Percentiles rank a stretch among this genome's conserved stretches.
phyloP scores from a whole-genome alignment of 2,888 invertebrate species.

The Dicranocentrus wangi region DNA sequence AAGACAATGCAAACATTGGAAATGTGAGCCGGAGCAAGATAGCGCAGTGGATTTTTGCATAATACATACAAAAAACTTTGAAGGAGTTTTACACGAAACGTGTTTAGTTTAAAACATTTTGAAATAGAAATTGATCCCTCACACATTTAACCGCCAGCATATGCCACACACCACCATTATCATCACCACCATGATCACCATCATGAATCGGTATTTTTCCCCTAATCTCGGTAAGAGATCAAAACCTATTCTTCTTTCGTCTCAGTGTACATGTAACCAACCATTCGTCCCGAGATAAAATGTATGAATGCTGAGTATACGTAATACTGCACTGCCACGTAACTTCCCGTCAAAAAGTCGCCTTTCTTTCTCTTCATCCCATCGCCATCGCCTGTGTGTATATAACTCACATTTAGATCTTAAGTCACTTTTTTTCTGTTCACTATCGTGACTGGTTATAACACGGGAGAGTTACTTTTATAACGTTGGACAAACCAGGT shows the following conservation, averaged over 20 bases:
- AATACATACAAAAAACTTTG: too few relatives aligned
- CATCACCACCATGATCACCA: constrained; percentile 36
- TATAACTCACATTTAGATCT: too few relatives aligned
- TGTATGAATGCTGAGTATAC: background rate
- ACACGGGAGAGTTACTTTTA: constrained; percentile 32
- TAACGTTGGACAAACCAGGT: too few relatives aligned
- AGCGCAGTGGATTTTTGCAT: too few relatives aligned
- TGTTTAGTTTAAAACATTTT: too few relatives aligned
- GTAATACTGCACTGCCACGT: constrained; percentile 12
- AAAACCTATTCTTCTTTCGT: constrained; percentile 33
- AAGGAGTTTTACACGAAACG: too few relatives aligned
- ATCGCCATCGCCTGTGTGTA: too few relatives aligned
- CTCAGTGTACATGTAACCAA: background rate
- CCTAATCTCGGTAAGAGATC: constrained; percentile 36
- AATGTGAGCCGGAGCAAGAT: too few relatives aligned
- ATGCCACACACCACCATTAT: constrained; percentile 43
- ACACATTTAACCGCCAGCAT: background rate
- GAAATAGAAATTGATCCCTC: background rate
- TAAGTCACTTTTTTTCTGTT: background rate
- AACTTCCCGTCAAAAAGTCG: constrained; percentile 54
- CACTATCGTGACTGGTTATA: constrained; percentile 40
- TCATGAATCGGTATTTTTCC: constrained; percentile 38
- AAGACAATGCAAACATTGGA: too few relatives aligned
- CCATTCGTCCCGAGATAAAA: background rate
- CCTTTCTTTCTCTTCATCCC: constrained; percentile 26